A percentile compares a stretch with the other conserved stretches of the same genome.
Evolutionary conservation across 2,113 vertebrate genomes (phyloP).

Genomic region (Chaenocephalus aceratus): DNA sequence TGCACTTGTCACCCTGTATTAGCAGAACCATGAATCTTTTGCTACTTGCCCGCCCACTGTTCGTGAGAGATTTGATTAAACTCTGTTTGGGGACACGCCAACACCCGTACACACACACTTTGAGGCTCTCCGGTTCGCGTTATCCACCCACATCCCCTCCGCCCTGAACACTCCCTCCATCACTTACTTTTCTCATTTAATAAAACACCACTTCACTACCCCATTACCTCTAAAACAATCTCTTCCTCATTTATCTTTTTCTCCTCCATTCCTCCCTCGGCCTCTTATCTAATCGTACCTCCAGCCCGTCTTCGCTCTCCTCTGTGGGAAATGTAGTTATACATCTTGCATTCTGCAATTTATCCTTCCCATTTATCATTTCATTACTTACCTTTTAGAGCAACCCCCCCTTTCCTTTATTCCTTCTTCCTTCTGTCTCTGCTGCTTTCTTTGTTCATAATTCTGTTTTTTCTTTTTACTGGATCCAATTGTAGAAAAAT

Average conservation of each 20-base stretch:
- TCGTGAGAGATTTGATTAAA: conserved; percentile 56
- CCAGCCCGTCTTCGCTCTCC: conserved; percentile 17
- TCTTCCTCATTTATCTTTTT: conserved; percentile 50
- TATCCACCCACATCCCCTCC: conserved; percentile 31
- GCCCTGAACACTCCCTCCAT: conserved; percentile 26
- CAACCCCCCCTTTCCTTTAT: not conserved
- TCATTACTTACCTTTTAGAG: conserved; percentile 36
- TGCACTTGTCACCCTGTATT: conserved; percentile 44
- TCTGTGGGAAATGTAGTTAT: conserved; percentile 34
- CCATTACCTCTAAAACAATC: conserved; percentile 52
- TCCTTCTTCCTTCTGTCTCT: not conserved
- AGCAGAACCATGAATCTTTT: conserved; percentile 53
- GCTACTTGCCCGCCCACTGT: conserved; percentile 13
- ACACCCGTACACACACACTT: not conserved
- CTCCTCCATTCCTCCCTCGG: conserved; percentile 25
- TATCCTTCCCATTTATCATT: conserved; percentile 51
- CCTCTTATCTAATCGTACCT: conserved; percentile 50
- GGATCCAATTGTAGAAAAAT: conserved; percentile 27
- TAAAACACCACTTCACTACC: conserved; percentile 60
- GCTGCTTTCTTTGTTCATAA: conserved; percentile 10
- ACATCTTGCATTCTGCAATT: conserved; percentile 42
- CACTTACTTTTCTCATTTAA: conserved; percentile 69
- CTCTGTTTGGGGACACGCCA: conserved; percentile 9
- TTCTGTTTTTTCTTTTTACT: not conserved
- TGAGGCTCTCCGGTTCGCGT: conserved; percentile 8